Percentiles rank a stretch among this genome's conserved stretches.
Conservation (phyloP, 2,113 vertebrate genomes). For the Ptychochromis oligacanthus region DNA sequence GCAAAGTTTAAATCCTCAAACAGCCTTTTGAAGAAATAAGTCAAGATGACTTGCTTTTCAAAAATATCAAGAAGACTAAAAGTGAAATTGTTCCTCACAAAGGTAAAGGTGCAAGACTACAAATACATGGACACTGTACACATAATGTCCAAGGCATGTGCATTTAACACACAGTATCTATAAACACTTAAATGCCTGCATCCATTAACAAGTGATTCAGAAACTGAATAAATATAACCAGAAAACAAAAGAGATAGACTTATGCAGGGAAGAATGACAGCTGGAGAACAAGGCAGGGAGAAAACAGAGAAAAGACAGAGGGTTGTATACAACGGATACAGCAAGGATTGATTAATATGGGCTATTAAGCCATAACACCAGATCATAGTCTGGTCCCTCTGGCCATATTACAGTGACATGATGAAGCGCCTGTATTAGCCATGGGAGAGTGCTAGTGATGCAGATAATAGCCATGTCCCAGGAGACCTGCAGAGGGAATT, state of each 20-base stretch:
- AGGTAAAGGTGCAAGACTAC: neutral
- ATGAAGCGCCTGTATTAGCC: constrained; percentile 74
- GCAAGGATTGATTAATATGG: constrained; percentile 71
- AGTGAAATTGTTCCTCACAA: neutral
- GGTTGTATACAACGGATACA: constrained; percentile 53
- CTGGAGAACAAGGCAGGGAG: constrained; percentile 44
- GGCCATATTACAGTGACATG: constrained; percentile 75
- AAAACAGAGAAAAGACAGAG: constrained; percentile 56
- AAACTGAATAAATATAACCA: constrained; percentile 10
- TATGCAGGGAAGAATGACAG: constrained; percentile 31
- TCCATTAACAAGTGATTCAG: constrained; percentile 22
- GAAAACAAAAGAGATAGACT: constrained; percentile 24
- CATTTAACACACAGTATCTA: neutral
- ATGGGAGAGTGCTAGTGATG: constrained; percentile 76
- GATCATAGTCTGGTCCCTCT: constrained; percentile 75
- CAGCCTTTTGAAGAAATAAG: neutral
- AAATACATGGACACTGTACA: neutral
- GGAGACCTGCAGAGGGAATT: constrained; percentile 70
- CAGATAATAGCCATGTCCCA: constrained; percentile 77
- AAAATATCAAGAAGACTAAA: neutral
- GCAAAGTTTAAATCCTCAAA: neutral
- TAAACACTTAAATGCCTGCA: neutral
- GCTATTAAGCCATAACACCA: constrained; percentile 76
- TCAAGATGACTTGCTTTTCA: neutral
- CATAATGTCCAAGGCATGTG: neutral